Percentiles rank a stretch among this genome's conserved stretches.
Evolutionary conservation across 2,888 invertebrate genomes (phyloP).

Genomic region (Ferdinandea cuprea): DNA sequence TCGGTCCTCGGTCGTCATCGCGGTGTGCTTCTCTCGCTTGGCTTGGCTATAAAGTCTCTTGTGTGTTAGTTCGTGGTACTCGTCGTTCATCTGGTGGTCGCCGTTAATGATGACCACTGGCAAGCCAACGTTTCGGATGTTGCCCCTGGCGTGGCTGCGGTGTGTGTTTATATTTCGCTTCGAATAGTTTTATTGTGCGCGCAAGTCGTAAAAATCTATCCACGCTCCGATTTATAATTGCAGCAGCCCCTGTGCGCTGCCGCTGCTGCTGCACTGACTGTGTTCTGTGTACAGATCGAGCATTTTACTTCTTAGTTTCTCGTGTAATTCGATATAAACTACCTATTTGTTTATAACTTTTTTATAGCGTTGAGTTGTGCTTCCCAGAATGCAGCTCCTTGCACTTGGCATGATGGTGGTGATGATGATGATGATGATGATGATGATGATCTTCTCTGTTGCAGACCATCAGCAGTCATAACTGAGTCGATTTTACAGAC

Average conservation of each 20-base stretch:
- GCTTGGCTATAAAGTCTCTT: slow-evolving; percentile 5
- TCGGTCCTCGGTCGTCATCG: not conserved
- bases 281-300: slow-evolving; percentile 26
- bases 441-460: slow-evolving; percentile 33
- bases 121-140: slow-evolving; percentile 70
- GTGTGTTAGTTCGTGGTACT: slow-evolving; percentile 43
- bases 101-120: slow-evolving; percentile 75
- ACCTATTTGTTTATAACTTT: slow-evolving; percentile 69
- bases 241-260: slow-evolving; percentile 61
- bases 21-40: slow-evolving; percentile 5
- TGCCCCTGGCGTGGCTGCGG: slow-evolving; percentile 46
- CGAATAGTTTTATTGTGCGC: slow-evolving; percentile 66
- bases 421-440: slow-evolving; percentile 51
- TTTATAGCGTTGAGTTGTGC: slow-evolving; percentile 46
- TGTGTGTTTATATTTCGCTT: slow-evolving; percentile 70
- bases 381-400: slow-evolving; percentile 59
- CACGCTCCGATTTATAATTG: slow-evolving; percentile 73
- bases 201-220: slow-evolving; percentile 71
- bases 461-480: slow-evolving; percentile 57
- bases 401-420: slow-evolving; percentile 38
- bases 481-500: slow-evolving; percentile 69
- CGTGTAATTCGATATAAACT: slow-evolving; percentile 71
- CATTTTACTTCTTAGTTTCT: slow-evolving; percentile 49
- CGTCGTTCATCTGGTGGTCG: slow-evolving; percentile 53
- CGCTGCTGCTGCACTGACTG: slow-evolving; percentile 46